phyloP scores from a whole-genome alignment of 2,797 vertebrate species.

The Pangasius macronema region DNA sequence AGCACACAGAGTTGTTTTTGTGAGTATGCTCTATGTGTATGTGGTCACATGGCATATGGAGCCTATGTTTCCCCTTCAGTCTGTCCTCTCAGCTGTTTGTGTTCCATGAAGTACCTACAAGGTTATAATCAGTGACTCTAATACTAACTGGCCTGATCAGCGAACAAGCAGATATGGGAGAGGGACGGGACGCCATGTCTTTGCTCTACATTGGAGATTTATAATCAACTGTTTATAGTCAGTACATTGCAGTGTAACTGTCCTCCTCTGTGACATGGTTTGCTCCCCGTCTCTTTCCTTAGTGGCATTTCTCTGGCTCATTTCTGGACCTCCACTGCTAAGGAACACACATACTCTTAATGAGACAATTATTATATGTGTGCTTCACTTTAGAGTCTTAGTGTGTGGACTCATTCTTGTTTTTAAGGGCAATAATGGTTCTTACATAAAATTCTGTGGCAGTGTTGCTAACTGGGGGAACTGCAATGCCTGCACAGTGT shows the following conservation, averaged over 20 bases:
- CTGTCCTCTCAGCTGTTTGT: slow-evolving; percentile 28
- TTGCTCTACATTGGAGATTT: slow-evolving; percentile 7
- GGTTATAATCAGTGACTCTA: slow-evolving; percentile 22
- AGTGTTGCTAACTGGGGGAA: neutral
- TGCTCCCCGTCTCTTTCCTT: neutral
- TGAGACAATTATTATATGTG: neutral
- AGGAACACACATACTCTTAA: neutral
- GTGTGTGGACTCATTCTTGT: neutral
- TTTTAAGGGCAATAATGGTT: neutral
- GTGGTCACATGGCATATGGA: slow-evolving; percentile 9
- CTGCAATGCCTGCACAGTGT: neutral
- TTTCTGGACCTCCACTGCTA: neutral
- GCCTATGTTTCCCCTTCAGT: neutral
- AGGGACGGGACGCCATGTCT: neutral
- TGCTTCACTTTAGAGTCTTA: neutral
- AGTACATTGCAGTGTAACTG: neutral
- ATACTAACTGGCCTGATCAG: neutral
- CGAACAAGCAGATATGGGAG: neutral
- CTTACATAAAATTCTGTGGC: neutral
- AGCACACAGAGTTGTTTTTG: slow-evolving; percentile 19
- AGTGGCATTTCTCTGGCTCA: neutral
- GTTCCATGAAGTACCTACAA: slow-evolving; percentile 13
- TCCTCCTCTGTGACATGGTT: neutral
- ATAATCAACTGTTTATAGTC: neutral
- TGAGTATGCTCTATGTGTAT: slow-evolving; percentile 16